Evolutionary conservation across 2,113 vertebrate species (phyloP), one percentile per base, ranked within the genome.

Genomic region (Ondatra zibethicus): DNA sequence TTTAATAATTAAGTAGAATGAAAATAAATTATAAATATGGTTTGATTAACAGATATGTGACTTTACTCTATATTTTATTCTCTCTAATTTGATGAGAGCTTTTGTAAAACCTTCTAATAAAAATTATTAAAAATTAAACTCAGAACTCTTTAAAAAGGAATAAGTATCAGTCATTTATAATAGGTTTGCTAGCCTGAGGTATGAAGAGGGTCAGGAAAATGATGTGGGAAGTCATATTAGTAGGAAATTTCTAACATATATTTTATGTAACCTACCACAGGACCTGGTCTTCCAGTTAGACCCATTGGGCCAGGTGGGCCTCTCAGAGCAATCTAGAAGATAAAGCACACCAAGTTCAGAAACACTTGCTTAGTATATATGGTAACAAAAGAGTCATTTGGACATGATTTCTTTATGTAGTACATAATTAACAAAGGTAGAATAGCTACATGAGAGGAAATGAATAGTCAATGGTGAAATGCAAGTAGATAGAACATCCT

Each of bases 261-360:
- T 42, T 50, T 88, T 19, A 8, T 66, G 29, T 93, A 95, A 99
- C 99, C 98, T 99, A 99, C 99, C 99, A 99, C 99, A 97, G 99
- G 99, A 81, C 99, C 99, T 5, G 99, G 99, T 98, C 99, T 99
- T 99, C 99, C 99, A 55, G 99, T 99, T 96, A 99, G 98, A 98
- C 99, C 99, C 99, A 99, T 99, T 17, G 99, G 99, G 97, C 99
- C 99, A 45, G 99, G 97, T 7, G 99, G 99, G 91, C 99, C 99
- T 97, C 99, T 99, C 99, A 99, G 99, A 63, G 99, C 99, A 98
- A 99, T 99, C 99, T 99, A 98, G 91, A 97, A 98, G 96, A 78
- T 42, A 94, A 97, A 65, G 98, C 77, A 80, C 14, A 81, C 33
- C 89, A 77, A 92, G 94, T 9, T 98, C 52, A 95, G 52, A 1